phyloP scores from a whole-genome alignment of 2,113 vertebrate genomes.

The Aplodontia rufa region DNA sequence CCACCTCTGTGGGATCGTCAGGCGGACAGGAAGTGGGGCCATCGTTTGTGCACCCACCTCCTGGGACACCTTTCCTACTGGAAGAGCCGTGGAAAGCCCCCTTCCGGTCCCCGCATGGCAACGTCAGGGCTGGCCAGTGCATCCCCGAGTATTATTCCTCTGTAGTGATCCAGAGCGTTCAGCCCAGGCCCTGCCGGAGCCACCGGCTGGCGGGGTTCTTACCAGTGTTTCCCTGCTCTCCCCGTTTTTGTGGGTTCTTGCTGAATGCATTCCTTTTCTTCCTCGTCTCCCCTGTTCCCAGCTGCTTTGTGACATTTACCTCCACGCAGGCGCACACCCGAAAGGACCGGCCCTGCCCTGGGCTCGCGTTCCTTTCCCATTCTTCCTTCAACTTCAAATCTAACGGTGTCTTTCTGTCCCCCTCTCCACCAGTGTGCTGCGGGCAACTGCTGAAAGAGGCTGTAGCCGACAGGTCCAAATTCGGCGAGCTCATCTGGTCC shows the following conservation, averaged over 20 bases:
- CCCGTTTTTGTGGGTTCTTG: slow-evolving; percentile 56
- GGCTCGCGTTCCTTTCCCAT: neutral
- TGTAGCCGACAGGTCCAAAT: slow-evolving; percentile 85
- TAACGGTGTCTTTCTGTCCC: slow-evolving; percentile 79
- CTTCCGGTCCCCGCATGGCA: rapidly evolving
- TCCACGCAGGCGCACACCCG: neutral
- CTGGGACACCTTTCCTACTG: rapidly evolving
- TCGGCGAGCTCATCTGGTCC: slow-evolving; percentile 86
- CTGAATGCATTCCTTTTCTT: slow-evolving; percentile 67
- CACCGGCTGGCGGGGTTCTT: slow-evolving; percentile 44
- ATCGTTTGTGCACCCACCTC: rapidly evolving
- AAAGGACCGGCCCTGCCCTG: slow-evolving; percentile 54
- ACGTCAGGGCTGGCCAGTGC: neutral
- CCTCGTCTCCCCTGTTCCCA: neutral
- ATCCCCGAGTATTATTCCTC: rapidly evolving
- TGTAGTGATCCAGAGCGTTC: neutral
- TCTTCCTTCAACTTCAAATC: slow-evolving; percentile 82
- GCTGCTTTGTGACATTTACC: slow-evolving; percentile 56
- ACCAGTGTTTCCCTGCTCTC: slow-evolving; percentile 45
- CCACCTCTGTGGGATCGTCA: neutral
- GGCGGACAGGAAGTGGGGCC: neutral
- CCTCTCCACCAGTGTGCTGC: slow-evolving; percentile 89
- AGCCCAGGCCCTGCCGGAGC: slow-evolving; percentile 35
- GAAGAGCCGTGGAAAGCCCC: neutral
- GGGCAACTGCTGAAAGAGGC: slow-evolving; percentile 90